phyloP scores from a whole-genome alignment of 2,113 vertebrate genomes.

The Ictalurus punctatus region DNA sequence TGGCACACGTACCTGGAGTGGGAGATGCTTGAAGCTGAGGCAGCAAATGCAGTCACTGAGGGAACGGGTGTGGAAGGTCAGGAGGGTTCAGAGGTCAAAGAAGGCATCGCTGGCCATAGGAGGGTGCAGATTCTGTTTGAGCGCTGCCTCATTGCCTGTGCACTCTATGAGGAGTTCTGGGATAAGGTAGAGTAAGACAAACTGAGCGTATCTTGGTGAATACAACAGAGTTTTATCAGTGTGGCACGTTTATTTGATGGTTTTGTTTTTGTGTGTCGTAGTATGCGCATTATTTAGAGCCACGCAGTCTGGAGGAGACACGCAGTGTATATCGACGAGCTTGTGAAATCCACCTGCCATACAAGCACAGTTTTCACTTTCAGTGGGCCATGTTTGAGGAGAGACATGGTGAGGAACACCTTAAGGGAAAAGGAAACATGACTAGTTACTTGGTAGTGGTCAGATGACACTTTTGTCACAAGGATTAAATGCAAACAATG shows the following conservation, averaged over 20 bases:
- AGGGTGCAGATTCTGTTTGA: slow-evolving; percentile 79
- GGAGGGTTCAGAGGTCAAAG: slow-evolving; percentile 41
- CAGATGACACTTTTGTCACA: neutral
- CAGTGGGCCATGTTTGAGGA: slow-evolving; percentile 85
- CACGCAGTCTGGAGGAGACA: slow-evolving; percentile 69
- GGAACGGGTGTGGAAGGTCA: slow-evolving; percentile 48
- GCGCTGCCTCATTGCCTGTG: slow-evolving; percentile 83
- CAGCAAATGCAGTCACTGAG: slow-evolving; percentile 45
- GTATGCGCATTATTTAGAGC: slow-evolving; percentile 81
- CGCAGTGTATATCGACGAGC: slow-evolving; percentile 75
- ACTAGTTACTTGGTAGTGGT: neutral
- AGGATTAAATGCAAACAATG: neutral
- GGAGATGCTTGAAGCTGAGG: slow-evolving; percentile 69
- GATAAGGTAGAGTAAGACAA: slow-evolving; percentile 70
- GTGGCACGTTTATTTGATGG: neutral
- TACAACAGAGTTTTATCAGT: neutral
- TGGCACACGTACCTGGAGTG: slow-evolving; percentile 85
- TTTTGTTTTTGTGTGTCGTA: slow-evolving; percentile 51
- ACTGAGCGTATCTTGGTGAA: neutral
- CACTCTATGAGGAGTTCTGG: slow-evolving; percentile 86
- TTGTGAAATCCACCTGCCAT: slow-evolving; percentile 77
- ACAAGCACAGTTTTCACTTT: slow-evolving; percentile 80
- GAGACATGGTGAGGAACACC: slow-evolving; percentile 72
- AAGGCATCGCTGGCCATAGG: slow-evolving; percentile 57
- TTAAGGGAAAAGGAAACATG: neutral